A percentile compares a stretch with the other conserved stretches of the same genome.
Evolutionary conservation across 2,113 vertebrate species (phyloP).

Genomic region (Cromileptes altivelis): DNA sequence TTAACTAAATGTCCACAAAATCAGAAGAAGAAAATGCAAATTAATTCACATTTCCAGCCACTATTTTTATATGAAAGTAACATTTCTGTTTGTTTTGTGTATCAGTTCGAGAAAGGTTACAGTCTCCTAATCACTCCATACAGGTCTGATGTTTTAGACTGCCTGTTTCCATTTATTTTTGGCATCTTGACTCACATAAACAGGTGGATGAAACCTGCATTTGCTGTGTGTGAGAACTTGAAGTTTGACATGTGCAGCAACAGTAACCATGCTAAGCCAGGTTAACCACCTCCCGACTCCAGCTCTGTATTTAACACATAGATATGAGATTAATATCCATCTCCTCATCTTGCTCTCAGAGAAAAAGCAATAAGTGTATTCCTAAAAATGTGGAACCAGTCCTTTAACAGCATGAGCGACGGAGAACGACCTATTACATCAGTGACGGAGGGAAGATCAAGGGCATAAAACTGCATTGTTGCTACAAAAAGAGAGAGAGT

Average conservation of each 20-base stretch:
- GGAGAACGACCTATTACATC: not conserved
- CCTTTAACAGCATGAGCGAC: not conserved
- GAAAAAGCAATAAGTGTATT: not conserved
- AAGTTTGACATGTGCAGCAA: not conserved
- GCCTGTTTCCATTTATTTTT: too few species aligned
- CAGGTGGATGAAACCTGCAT: not conserved
- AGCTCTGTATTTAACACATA: not conserved
- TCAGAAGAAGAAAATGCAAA: too few species aligned
- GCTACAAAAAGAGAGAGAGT: conserved; percentile 23
- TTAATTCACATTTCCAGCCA: too few species aligned
- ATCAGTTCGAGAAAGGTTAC: too few species aligned
- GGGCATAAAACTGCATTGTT: conserved; percentile 39
- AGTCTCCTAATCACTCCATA: too few species aligned
- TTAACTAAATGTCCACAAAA: too few species aligned
- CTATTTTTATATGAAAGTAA: too few species aligned
- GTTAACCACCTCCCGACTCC: not conserved
- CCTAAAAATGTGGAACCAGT: not conserved
- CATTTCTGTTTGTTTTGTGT: too few species aligned
- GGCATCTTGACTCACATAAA: not conserved
- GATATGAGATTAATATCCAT: not conserved
- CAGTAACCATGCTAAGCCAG: not conserved
- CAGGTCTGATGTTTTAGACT: too few species aligned
- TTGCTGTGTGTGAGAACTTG: not conserved
- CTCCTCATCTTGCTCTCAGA: not conserved
- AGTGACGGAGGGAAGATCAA: conserved; percentile 10